These are phyloP conservation scores for Auanema freiburgensis DNA, from an alignment of 2,888 invertebrate genomes.

Conservation along the genomic window DNA sequence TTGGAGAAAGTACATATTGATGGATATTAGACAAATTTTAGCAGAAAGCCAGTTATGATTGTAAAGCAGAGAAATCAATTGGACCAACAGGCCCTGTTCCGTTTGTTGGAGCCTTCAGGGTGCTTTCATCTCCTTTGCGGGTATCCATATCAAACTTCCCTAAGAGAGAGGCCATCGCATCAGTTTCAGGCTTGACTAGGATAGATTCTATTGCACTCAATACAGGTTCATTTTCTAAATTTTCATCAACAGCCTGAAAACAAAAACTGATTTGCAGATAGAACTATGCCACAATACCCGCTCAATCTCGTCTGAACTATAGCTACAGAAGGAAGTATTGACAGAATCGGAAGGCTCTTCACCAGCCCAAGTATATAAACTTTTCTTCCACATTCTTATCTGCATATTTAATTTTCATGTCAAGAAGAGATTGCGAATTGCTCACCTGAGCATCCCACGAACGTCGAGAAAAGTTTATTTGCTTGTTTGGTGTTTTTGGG, in stretches of 20 bases:
- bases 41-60: background rate
- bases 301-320: slow-evolving; percentile 27
- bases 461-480: slow-evolving; percentile 82
- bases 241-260: slow-evolving; percentile 5
- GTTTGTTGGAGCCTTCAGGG: slow-evolving; percentile 46
- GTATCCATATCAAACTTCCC: slow-evolving; percentile 58
- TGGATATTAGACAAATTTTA: no score
- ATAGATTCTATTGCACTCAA: background rate
- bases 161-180: slow-evolving; percentile 58
- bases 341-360: slow-evolving; percentile 57
- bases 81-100: slow-evolving; percentile 36
- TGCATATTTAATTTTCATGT: slow-evolving; percentile 20
- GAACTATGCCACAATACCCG: background rate
- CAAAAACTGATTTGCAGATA: background rate
- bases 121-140: slow-evolving; percentile 52
- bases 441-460: slow-evolving; percentile 82
- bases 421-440: no score
- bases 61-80: slow-evolving; percentile 41
- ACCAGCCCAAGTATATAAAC: slow-evolving; percentile 58
- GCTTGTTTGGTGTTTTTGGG: slow-evolving; percentile 87
- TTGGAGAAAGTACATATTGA: no score
- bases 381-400: slow-evolving; percentile 54
- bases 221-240: slow-evolving; percentile 10
- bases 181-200: slow-evolving; percentile 38
- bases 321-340: slow-evolving; percentile 50